These are phyloP conservation scores for Drosophila yooni DNA, from an alignment of 2,888 invertebrate genomes.

Conservation along the genomic window DNA sequence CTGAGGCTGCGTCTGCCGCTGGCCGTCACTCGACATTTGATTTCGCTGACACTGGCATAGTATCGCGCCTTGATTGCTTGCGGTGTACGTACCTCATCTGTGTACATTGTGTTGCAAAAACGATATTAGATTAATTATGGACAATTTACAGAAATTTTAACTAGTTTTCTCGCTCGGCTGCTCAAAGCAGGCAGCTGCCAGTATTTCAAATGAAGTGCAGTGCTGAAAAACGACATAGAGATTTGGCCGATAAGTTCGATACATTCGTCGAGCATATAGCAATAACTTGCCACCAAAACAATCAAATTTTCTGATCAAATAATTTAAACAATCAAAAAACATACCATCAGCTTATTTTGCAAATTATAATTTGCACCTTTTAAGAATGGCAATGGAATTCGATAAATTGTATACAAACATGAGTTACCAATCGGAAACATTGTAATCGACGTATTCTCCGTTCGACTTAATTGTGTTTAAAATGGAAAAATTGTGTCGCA, in stretches of 20 bases:
- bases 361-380: neutral
- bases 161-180: slow-evolving; percentile 17
- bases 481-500: slow-evolving; percentile 27
- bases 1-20: slow-evolving; percentile 46
- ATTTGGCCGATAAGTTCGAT: slow-evolving; percentile 23
- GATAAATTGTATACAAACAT: neutral
- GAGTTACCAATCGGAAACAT: neutral
- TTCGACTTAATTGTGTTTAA: neutral
- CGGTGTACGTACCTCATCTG: slow-evolving; percentile 64
- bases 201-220: slow-evolving; percentile 50
- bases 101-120: slow-evolving; percentile 51
- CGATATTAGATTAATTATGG: slow-evolving; percentile 20
- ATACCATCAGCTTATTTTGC: neutral
- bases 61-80: slow-evolving; percentile 57
- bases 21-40: slow-evolving; percentile 51
- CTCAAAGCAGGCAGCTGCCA: slow-evolving; percentile 50
- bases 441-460: neutral
- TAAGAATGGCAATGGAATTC: neutral
- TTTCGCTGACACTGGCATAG: slow-evolving; percentile 49
- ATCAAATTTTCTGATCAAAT: neutral
- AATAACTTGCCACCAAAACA: neutral
- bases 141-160: slow-evolving; percentile 14
- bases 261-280: neutral
- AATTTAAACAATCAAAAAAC: neutral
- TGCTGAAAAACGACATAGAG: slow-evolving; percentile 18